Percentiles rank a stretch among this genome's conserved stretches.
Evolutionary conservation across 2,888 invertebrate species (phyloP).

Genomic region (Sphaeridia pumilis): DNA sequence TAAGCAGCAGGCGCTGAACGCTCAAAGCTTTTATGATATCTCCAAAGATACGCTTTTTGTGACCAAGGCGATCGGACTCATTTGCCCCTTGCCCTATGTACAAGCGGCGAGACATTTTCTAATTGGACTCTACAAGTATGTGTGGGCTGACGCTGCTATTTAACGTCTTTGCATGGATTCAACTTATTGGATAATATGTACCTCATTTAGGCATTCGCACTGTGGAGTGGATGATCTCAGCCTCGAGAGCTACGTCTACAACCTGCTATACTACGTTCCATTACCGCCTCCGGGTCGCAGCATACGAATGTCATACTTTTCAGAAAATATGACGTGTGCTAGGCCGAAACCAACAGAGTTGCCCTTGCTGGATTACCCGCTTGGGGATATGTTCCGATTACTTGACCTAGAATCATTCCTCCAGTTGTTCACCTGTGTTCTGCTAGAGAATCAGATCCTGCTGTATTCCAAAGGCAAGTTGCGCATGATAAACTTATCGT

Average conservation of each 20-base stretch:
- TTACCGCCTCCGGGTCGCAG: constrained; percentile 82
- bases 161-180: neutral
- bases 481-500: neutral
- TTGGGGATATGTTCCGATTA: constrained; percentile 74
- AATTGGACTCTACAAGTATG: constrained; percentile 68
- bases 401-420: constrained; percentile 86
- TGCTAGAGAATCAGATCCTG: constrained; percentile 93
- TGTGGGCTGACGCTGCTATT: neutral
- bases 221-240: constrained; percentile 22
- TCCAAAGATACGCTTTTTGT: constrained; percentile 89
- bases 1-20: constrained; percentile 52
- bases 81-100: constrained; percentile 83
- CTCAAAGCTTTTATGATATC: constrained; percentile 80
- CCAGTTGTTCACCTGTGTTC: constrained; percentile 83
- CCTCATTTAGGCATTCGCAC: constrained; percentile 8
- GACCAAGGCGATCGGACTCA: constrained; percentile 85
- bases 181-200: neutral
- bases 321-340: constrained; percentile 38
- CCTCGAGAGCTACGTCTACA: constrained; percentile 88
- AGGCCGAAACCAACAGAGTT: constrained; percentile 64
- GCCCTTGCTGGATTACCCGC: constrained; percentile 85
- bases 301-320: constrained; percentile 51
- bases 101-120: constrained; percentile 75
- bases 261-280: constrained; percentile 85
- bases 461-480: constrained; percentile 72